phyloP scores from a whole-genome alignment of 2,888 invertebrate species.

The Shargacucullia verbasci region DNA sequence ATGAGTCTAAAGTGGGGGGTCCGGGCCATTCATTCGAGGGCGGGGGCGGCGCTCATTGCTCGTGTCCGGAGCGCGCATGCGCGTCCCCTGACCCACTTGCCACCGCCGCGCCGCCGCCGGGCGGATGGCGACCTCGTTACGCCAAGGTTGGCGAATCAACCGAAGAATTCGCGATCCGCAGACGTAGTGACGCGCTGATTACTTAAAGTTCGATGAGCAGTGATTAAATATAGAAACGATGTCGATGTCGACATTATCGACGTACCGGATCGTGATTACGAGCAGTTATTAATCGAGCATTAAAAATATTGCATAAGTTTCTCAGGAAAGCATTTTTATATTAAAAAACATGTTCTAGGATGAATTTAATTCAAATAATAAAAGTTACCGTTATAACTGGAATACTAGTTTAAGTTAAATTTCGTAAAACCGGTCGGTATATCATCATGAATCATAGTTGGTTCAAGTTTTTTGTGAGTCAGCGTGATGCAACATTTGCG shows the following conservation, averaged over 20 bases:
- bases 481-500: slow-evolving; percentile 71
- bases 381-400: slow-evolving; percentile 28
- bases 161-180: slow-evolving; percentile 75
- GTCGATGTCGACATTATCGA: slow-evolving; percentile 45
- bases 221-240: slow-evolving; percentile 66
- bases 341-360: background rate
- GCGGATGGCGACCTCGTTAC: slow-evolving; percentile 80
- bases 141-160: slow-evolving; percentile 86
- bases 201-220: slow-evolving; percentile 64
- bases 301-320: slow-evolving; percentile 29
- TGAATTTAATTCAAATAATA: slow-evolving; percentile 11
- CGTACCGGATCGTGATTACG: slow-evolving; percentile 34
- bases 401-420: slow-evolving; percentile 20
- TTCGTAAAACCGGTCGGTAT: slow-evolving; percentile 36
- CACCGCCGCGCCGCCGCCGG: slow-evolving; percentile 66
- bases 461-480: slow-evolving; percentile 58
- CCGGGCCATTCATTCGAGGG: slow-evolving; percentile 81
- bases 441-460: slow-evolving; percentile 35
- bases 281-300: slow-evolving; percentile 24
- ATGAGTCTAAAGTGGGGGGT: slow-evolving; percentile 70
- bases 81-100: slow-evolving; percentile 86
- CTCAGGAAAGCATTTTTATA: slow-evolving; percentile 19
- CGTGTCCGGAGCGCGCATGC: slow-evolving; percentile 85
- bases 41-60: slow-evolving; percentile 86
- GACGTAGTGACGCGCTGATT: slow-evolving; percentile 81